phyloP scores from a whole-genome alignment of 2,113 vertebrate genomes.

The Irena cyanogastra region DNA sequence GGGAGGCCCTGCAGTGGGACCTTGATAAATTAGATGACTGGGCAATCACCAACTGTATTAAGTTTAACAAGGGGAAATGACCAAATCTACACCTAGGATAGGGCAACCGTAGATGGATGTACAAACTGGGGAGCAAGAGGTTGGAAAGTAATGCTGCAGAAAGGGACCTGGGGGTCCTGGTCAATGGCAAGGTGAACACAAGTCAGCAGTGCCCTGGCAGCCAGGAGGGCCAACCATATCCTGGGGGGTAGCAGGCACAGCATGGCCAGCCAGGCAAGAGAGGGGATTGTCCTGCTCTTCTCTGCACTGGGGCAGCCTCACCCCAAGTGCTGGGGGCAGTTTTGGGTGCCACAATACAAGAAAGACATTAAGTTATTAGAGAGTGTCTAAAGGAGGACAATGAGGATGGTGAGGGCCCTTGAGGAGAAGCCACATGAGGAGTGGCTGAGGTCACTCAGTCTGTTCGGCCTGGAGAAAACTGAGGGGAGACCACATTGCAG shows the following conservation, averaged over 20 bases:
- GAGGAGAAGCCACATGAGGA: not conserved
- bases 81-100: not conserved
- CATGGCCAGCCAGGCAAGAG: rapidly evolving
- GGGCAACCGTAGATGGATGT: rapidly evolving
- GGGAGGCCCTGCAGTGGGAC: not conserved
- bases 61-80: not conserved
- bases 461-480: not conserved
- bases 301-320: not conserved
- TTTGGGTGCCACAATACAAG: not conserved
- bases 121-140: not conserved
- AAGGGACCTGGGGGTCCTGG: not conserved
- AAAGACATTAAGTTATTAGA: not conserved
- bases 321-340: rapidly evolving
- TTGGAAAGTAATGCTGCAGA: not conserved
- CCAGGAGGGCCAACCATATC: rapidly evolving
- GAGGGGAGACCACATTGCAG: rapidly evolving
- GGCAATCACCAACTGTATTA: not conserved
- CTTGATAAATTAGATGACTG: not conserved
- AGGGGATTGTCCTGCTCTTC: not conserved
- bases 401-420: not conserved
- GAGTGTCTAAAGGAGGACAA: not conserved
- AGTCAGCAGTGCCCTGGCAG: not conserved
- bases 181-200: rapidly evolving
- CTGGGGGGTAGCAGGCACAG: not conserved
- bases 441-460: rapidly evolving